phyloP scores from a whole-genome alignment of 2,888 invertebrate species.

The Miltochrista miniata region DNA sequence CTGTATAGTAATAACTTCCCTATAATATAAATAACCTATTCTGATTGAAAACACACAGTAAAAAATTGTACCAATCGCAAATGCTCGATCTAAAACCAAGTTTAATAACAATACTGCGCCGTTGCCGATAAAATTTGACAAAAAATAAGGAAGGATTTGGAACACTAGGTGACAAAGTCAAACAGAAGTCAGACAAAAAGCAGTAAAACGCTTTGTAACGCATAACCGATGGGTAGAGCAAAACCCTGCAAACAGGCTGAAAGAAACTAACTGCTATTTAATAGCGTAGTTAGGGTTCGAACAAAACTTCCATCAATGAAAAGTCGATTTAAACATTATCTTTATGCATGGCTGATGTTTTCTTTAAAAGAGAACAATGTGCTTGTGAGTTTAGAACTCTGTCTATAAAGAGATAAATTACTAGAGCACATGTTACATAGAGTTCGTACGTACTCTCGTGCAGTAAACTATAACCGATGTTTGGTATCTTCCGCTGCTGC shows the following conservation, averaged over 20 bases:
- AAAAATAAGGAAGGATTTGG: conserved; percentile 30
- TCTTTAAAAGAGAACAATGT: too few relatives aligned
- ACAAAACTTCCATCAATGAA: conserved; percentile 37
- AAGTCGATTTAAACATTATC: conserved; percentile 11
- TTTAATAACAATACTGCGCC: not conserved
- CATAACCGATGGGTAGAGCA: conserved; percentile 57
- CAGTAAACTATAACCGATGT: too few relatives aligned
- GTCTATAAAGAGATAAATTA: too few relatives aligned
- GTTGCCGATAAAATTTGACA: conserved; percentile 24
- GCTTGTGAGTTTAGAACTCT: too few relatives aligned
- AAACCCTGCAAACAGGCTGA: conserved; percentile 48
- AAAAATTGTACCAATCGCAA: not conserved
- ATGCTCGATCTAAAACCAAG: not conserved
- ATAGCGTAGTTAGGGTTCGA: conserved; percentile 50
- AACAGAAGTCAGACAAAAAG: conserved; percentile 53
- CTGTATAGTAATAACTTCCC: too few relatives aligned
- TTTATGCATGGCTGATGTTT: too few relatives aligned
- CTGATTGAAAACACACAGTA: too few relatives aligned
- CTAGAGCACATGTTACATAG: too few relatives aligned
- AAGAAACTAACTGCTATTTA: conserved; percentile 66
- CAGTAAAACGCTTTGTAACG: conserved; percentile 51
- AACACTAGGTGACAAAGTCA: conserved; percentile 36
- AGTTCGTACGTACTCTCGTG: too few relatives aligned
- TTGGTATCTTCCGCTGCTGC: too few relatives aligned
- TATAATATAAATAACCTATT: too few relatives aligned